Evolutionary conservation across 2,797 vertebrate genomes (phyloP), one percentile per base, ranked within the genome.

Genomic region (Percopsis omiscomaycus): DNA sequence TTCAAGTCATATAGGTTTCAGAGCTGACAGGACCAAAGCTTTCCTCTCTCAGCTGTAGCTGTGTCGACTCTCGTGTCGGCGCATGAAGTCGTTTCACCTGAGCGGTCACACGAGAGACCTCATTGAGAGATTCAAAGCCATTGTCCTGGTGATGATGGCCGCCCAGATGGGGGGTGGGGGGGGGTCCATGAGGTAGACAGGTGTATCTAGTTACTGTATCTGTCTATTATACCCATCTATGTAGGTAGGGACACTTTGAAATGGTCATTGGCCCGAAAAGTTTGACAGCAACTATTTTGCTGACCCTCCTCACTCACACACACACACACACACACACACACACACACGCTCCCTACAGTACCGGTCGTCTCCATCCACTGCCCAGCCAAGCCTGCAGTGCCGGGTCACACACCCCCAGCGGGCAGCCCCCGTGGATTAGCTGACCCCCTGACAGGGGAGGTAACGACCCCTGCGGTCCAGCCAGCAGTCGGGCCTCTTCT

Each of bases 381-480:
- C 84, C 82, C 80, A 59, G 68, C 73, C 60, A 70, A 71, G 84
- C 85, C 84, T 66, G 69, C 68, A 69, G 61, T 16, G 62, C 75
- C 22, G 55, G 63, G 66, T 88, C 84, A 78, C 77, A 85, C 81
- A 86, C 78, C 60, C 84, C 64, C 80, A 29, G 73, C 45, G 42
- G 80, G 75, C 71, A 62, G 55, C 73, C 56, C 55, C n/a, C 64
- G 67, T 46, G 84, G 81, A 87, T 89, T 84, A 89, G 76, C 77
- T 72, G 76, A 80, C 81, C 83, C 75, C 73, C 78, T 0, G 59
- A 81, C 74, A 86, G 79, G 85, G 82, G 80, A 78, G 54, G 80
- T 77, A 78, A 84, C 74, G 78, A 80, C 77, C 82, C 81, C 79
- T 69, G 79, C 71, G 61, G 84, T 75, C 80, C 69, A 55, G 76